These are phyloP conservation scores for Cydia amplana DNA, from an alignment of 1,140 invertebrate species.

Conservation along the genomic window DNA sequence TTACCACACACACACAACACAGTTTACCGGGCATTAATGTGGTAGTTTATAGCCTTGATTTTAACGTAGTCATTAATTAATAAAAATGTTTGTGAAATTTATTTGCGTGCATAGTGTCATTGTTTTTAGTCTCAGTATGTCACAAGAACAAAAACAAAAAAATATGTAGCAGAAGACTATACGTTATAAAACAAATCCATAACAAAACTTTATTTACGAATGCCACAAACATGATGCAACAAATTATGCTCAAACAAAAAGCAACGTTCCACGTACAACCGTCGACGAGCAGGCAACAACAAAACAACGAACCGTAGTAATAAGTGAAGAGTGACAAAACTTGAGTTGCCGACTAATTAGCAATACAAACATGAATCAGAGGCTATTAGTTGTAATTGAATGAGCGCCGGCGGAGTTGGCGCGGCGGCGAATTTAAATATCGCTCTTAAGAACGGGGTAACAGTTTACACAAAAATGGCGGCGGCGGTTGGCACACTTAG, in stretches of 20 bases:
- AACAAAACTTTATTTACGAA: slow-evolving; percentile 36
- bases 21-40: no score
- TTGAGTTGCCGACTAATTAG: slow-evolving; percentile 76
- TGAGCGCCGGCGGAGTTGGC: slow-evolving; percentile 70
- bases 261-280: slow-evolving; percentile 51
- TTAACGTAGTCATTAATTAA: no score
- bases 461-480: slow-evolving; percentile 42
- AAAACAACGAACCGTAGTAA: slow-evolving; percentile 57
- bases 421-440: slow-evolving; percentile 76
- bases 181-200: slow-evolving; percentile 37
- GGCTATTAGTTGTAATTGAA: slow-evolving; percentile 79
- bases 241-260: slow-evolving; percentile 60
- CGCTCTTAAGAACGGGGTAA: slow-evolving; percentile 57
- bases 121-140: no score
- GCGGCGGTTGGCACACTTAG: slow-evolving; percentile 8
- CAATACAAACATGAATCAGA: slow-evolving; percentile 79
- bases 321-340: slow-evolving; percentile 76
- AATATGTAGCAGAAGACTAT: no score
- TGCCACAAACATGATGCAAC: slow-evolving; percentile 45
- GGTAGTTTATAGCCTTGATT: no score
- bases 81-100: no score
- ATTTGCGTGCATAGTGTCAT: no score
- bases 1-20: no score
- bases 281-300: slow-evolving; percentile 63
- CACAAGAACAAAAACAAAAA: no score